Evolutionary conservation across 2,797 vertebrate genomes (phyloP).

Genomic region (Karalla daura): DNA sequence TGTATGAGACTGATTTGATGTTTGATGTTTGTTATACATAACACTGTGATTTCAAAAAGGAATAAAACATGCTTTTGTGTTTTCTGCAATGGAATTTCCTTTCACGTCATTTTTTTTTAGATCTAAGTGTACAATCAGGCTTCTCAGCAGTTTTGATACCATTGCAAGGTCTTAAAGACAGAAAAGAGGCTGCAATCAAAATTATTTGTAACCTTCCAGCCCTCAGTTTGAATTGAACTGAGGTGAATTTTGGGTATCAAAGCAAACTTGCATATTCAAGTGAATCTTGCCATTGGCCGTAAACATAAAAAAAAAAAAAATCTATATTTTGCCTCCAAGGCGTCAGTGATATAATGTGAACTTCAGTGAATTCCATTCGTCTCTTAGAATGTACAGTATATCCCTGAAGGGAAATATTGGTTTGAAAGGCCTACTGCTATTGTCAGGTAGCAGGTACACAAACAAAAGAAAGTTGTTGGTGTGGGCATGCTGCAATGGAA

Average conservation of each 20-base stretch:
- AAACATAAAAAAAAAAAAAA: constrained; percentile 55
- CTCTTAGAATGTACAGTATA: constrained; percentile 17
- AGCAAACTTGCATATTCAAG: constrained; percentile 40
- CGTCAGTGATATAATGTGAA: constrained; percentile 12
- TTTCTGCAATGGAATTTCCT: not conserved
- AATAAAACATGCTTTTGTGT: constrained; percentile 1
- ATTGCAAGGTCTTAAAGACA: not conserved
- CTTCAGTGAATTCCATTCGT: constrained; percentile 47
- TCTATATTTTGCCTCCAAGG: constrained; percentile 62
- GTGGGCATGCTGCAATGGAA: too few relatives aligned
- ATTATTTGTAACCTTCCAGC: constrained; percentile 24
- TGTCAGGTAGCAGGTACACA: not conserved
- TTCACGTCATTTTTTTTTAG: not conserved
- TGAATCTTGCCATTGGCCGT: constrained; percentile 60
- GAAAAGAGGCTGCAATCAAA: not conserved
- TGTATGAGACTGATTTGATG: constrained; percentile 23
- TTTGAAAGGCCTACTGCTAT: constrained; percentile 6
- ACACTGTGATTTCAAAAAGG: constrained; percentile 10
- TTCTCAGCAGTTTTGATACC: not conserved
- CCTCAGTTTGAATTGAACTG: constrained; percentile 14
- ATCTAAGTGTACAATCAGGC: too few relatives aligned
- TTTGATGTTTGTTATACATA: constrained; percentile 25
- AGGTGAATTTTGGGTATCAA: constrained; percentile 40
- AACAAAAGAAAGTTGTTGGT: not conserved
- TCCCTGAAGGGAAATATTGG: constrained; percentile 33